Evolutionary conservation across 2,113 vertebrate genomes (phyloP), one percentile per base, ranked within the genome.

Genomic region (Phainopepla nitens): DNA sequence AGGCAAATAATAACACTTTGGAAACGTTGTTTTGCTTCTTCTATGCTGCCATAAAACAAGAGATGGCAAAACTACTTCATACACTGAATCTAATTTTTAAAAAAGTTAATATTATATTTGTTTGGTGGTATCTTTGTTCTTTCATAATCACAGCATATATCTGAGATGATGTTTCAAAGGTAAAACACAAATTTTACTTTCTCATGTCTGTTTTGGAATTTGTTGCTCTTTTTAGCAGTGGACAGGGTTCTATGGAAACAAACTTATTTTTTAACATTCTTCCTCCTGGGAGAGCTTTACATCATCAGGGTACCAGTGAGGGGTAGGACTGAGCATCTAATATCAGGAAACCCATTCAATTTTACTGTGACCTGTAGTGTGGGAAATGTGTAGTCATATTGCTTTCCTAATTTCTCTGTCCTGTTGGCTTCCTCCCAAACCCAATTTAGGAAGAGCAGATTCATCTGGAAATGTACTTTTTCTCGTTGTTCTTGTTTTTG

Each of bases 391-490:
- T 44, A 45, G 70, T 95, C 31, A 24, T 39, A 33, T 16, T 87
- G 25, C 50, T 94, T 81, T 83, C 60, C 35, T 88, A 73, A 88
- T 88, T 94, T 90, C 44, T 90, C 51, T 83, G 60, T 78, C 68
- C 69, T 77, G 36, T 39, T 96, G 94, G 94, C 82, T 93, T 20
- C 27, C 16, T 86, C 71, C 85, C 95, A 96, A 69, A 78, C 18
- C 77, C 73, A 71, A 91, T 65, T 91, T 95, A 85, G 87, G 89
- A 93, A 93, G 68, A 95, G 12, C 56, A 86, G 75, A 90, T 62
- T 83, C 75, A 94, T 93, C 93, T 91, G 92, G 95, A 95, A 91
- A 91, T 83, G 47, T 57, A 82, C 44, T 90, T 95, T 54, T 82
- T 16, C 61, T 88, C 13, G 5, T 71, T 81, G 23, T 57, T 87